Evolutionary conservation across 1,140 invertebrate genomes (phyloP), one percentile per base, ranked within the genome.

Genomic region (Drosophila persimilis): DNA sequence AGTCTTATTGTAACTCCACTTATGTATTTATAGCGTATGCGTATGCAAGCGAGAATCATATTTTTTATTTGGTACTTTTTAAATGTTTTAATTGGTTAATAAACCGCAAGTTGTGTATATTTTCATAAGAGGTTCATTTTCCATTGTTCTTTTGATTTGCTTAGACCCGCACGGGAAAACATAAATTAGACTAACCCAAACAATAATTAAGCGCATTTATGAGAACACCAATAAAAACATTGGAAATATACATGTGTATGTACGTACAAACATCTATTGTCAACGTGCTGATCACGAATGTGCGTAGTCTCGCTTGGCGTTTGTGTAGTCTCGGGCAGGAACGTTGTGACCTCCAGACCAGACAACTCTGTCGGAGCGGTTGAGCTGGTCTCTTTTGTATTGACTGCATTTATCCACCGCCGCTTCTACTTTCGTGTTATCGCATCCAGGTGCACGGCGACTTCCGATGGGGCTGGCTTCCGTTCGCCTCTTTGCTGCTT

Each of bases 261-360:
- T 55, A 53, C 20, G 9, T 35, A 8, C 7, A 8, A 2, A 35
- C 31, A 3, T 35, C 9, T 39, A 39, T 39, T 39, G 4, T 4
- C 9, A 39, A 24, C 24, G 3, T 24, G 4, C 24, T 26, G 20
- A 20, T 20, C 20, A 20, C 20, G 2, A 20, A 20, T 20, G 1
- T 20, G 20, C 20, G 20, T 20, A 20, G 20, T 20, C 20, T 20
- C 20, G 20, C 20, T 20, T 20, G 20, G 20, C 20, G 20, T 20
- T 20, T 20, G 15, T 15, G 15, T 15, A 15, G 15, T 15, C 15
- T 15, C 4, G 24, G 4, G 3, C 24, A 1, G 24, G 24, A 5
- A 26, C 4, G 4, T 26, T 5, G 24, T 26, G 5, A 5, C 17
- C 17, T 96, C 95, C 80, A 96, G 94, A 26, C 94, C 95, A 56